Percentiles rank a stretch among this genome's conserved stretches.
These are phyloP conservation scores for Yponomeuta cagnagella DNA, from an alignment of 2,888 invertebrate species.

Conservation along the genomic window DNA sequence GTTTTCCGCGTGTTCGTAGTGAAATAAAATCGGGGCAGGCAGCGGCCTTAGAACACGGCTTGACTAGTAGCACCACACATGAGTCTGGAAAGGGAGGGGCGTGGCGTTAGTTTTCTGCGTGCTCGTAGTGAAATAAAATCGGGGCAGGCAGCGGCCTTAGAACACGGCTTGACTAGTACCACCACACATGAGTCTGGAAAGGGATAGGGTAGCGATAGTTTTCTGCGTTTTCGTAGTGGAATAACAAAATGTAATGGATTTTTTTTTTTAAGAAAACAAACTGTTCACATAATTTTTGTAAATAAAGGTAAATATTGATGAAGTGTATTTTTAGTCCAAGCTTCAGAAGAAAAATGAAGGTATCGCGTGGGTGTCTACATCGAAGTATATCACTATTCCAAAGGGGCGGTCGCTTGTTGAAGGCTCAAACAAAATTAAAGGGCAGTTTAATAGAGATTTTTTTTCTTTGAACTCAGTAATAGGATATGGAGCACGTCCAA, in stretches of 20 bases:
- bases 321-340: no score
- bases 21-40: constrained; percentile 69
- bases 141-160: constrained; percentile 74
- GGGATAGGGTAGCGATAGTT: constrained; percentile 12
- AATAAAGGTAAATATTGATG: no score
- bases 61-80: constrained; percentile 59
- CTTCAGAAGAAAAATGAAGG: no score
- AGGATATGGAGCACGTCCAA: no score
- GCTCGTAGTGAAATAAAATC: constrained; percentile 26
- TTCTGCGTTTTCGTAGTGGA: not conserved
- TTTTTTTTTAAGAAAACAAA: no score
- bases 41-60: constrained; percentile 52
- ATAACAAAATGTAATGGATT: not conserved
- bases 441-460: no score
- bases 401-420: no score
- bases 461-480: no score
- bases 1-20: not conserved
- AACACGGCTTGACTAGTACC: constrained; percentile 53
- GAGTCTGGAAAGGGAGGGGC: constrained; percentile 48
- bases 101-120: not conserved
- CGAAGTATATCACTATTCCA: no score
- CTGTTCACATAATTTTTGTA: no score
- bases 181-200: constrained; percentile 65
- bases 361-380: no score
- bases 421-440: no score